Conservation (phyloP, 2,888 invertebrate species). For the Eristalinus aeneus region DNA sequence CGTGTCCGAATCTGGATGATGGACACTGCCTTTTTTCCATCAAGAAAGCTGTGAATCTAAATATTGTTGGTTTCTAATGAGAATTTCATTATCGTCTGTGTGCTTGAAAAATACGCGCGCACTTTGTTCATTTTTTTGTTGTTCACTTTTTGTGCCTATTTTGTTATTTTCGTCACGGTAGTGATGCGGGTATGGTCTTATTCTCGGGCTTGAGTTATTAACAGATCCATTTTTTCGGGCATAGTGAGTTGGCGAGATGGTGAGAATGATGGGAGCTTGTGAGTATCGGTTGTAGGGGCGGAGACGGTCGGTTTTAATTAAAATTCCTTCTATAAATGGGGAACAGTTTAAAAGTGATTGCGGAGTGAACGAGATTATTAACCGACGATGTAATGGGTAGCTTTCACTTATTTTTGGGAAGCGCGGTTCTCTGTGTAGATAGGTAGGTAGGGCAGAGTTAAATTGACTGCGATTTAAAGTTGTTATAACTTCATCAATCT, state of each 20-base stretch:
- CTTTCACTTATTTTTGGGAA: background rate
- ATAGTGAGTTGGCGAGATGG: background rate
- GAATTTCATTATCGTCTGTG: slow-evolving; percentile 46
- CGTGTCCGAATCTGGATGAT: background rate
- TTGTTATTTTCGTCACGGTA: slow-evolving; percentile 55
- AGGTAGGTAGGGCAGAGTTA: background rate
- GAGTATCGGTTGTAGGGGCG: slow-evolving; percentile 19
- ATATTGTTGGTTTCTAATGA: slow-evolving; percentile 53
- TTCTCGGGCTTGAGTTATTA: slow-evolving; percentile 39
- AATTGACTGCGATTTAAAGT: background rate
- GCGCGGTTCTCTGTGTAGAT: background rate
- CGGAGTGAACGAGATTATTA: slow-evolving; percentile 3
- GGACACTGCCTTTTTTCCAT: background rate
- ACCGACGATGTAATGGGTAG: background rate
- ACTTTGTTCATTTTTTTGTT: background rate
- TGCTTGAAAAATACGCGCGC: slow-evolving; percentile 24
- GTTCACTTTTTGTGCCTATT: background rate
- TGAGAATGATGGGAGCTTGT: slow-evolving; percentile 14
- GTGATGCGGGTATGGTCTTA: background rate
- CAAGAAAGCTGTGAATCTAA: slow-evolving; percentile 48
- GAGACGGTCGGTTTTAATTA: slow-evolving; percentile 35
- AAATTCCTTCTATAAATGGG: slow-evolving; percentile 27
- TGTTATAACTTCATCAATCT: background rate
- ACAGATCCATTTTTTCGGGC: slow-evolving; percentile 25
- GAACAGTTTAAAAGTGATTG: slow-evolving; percentile 21